Conservation (phyloP, 35 echinoderm and acorn worm species). For the Hemicentrotus pulcherrimus region DNA sequence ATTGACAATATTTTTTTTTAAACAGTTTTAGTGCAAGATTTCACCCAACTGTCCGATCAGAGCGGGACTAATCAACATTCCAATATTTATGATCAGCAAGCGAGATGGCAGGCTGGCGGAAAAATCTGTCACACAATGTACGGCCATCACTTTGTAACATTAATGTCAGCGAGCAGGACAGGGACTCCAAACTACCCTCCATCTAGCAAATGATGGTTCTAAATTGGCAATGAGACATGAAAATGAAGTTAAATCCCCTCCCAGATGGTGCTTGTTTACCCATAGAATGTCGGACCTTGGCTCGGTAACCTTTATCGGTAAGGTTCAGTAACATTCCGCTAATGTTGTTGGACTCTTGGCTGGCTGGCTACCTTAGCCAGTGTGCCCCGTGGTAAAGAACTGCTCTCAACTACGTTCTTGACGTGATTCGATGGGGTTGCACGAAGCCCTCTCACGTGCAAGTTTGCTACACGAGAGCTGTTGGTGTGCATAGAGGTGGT, state of each 20-base stretch:
- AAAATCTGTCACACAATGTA: neutral
- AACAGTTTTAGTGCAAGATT: neutral
- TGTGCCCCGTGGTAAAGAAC: neutral
- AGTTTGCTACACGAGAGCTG: neutral
- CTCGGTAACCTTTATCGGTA: neutral
- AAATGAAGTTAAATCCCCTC: slow-evolving; percentile 12
- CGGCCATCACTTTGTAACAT: neutral
- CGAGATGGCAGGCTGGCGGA: neutral
- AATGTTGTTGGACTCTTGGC: slow-evolving; percentile 16
- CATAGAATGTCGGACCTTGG: slow-evolving; percentile 8
- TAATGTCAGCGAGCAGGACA: neutral
- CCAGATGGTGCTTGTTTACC: slow-evolving; percentile 9
- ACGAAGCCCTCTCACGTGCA: neutral
- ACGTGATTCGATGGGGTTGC: neutral
- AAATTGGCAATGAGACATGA: slow-evolving; percentile 10
- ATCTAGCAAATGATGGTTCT: neutral
- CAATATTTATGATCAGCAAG: neutral
- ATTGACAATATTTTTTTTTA: neutral
- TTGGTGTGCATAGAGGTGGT: neutral
- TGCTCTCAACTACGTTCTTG: neutral
- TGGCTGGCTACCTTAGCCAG: neutral
- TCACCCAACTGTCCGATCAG: neutral
- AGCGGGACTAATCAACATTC: neutral
- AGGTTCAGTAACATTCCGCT: slow-evolving; percentile 15
- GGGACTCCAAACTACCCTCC: neutral